Evolutionary conservation across 92 coral and sea anemone species (phyloP).

Genomic region (Epizoanthus illoricatus): DNA sequence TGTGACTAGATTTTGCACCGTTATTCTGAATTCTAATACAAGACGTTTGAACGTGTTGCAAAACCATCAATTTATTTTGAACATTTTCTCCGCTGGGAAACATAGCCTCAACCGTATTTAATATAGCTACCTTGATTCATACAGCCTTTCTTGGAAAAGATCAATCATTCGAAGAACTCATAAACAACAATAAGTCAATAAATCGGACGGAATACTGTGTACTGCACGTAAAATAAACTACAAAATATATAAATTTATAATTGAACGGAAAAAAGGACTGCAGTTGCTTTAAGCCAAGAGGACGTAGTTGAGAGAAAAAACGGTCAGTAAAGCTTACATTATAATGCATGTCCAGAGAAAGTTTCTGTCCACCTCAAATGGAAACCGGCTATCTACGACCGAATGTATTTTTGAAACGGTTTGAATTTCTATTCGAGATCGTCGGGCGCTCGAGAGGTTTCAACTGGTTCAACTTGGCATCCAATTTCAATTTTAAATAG

Average conservation of each 20-base stretch:
- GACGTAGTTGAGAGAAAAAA: too few species aligned
- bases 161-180: neutral
- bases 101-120: neutral
- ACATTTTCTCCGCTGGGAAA: neutral
- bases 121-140: neutral
- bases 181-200: neutral
- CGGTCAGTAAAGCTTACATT: neutral
- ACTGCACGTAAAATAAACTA: too few species aligned
- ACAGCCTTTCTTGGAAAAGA: slow-evolving; percentile 10
- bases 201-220: neutral
- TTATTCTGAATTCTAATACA: too few species aligned
- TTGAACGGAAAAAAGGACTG: neutral
- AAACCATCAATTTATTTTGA: neutral
- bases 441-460: neutral
- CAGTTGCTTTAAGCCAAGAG: neutral
- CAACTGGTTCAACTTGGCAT: neutral
- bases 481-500: neutral
- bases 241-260: slow-evolving; percentile 1
- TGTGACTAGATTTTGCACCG: too few species aligned
- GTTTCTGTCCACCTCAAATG: neutral
- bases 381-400: neutral
- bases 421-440: neutral
- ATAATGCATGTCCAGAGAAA: neutral
- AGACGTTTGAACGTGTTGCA: neutral
- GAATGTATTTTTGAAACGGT: slow-evolving; percentile 1